Conservation (phyloP, 2,797 vertebrate species). For the Nasua narica region DNA sequence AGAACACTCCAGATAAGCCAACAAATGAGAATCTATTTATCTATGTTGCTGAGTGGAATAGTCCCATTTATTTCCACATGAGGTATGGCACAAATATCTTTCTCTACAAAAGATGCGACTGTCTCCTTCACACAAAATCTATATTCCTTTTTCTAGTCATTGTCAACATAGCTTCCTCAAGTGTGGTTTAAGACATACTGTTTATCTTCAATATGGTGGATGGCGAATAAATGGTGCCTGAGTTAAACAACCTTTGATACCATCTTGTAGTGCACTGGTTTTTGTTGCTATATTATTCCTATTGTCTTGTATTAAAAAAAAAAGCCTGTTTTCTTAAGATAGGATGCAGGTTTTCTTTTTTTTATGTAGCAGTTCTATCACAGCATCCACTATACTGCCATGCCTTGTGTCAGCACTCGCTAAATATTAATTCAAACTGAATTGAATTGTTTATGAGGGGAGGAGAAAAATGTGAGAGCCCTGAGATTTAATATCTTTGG, state of each 20-base stretch:
- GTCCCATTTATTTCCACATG: neutral
- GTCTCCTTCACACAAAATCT: neutral
- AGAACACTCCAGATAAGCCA: neutral
- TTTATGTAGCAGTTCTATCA: neutral
- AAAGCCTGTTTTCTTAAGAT: neutral
- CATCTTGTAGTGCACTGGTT: neutral
- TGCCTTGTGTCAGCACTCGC: neutral
- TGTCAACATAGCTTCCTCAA: neutral
- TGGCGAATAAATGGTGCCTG: slow-evolving; percentile 26
- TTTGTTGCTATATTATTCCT: neutral
- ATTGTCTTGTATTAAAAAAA: neutral
- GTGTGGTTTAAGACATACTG: neutral
- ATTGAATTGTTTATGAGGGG: slow-evolving; percentile 72
- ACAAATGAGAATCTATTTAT: neutral
- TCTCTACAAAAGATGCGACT: slow-evolving; percentile 8
- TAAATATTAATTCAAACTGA: slow-evolving; percentile 72
- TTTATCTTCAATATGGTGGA: slow-evolving; percentile 2
- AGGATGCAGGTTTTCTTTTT: neutral
- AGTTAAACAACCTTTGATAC: slow-evolving; percentile 23
- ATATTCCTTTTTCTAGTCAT: neutral
- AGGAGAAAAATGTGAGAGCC: slow-evolving; percentile 61
- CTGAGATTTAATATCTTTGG: slow-evolving; percentile 65
- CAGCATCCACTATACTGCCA: neutral
- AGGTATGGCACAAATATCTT: neutral
- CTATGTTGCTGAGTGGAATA: neutral